phyloP scores from a whole-genome alignment of 2,113 vertebrate genomes.

The Planiliza haematocheilus region DNA sequence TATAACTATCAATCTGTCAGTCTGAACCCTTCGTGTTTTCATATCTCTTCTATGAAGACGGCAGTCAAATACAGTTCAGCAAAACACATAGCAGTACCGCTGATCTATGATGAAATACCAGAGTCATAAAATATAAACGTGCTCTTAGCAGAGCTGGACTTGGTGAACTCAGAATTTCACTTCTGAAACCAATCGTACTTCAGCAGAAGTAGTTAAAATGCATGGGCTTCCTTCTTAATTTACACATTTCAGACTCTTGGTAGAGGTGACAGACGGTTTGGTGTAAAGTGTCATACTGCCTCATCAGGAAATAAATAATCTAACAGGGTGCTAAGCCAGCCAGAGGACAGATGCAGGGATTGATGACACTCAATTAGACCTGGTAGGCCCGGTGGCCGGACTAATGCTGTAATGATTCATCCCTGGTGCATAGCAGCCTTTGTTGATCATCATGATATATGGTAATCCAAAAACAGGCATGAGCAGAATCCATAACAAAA shows the following conservation, averaged over 20 bases:
- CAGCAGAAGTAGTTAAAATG: conserved; percentile 6
- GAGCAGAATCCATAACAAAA: conserved; percentile 72
- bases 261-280: conserved; percentile 58
- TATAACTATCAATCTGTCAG: too few relatives aligned
- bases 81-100: not conserved
- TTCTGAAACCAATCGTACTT: not conserved
- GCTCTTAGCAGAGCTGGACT: not conserved
- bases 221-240: conserved; percentile 35
- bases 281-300: conserved; percentile 54
- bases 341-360: conserved; percentile 66
- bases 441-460: conserved; percentile 77
- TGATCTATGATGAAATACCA: conserved; percentile 13
- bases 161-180: not conserved
- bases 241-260: conserved; percentile 39
- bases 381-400: conserved; percentile 53
- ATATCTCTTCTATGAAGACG: not conserved
- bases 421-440: conserved; percentile 53
- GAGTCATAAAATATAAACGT: not conserved
- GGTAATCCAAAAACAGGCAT: conserved; percentile 72
- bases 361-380: conserved; percentile 75
- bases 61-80: not conserved
- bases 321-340: conserved; percentile 32
- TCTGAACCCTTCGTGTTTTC: not conserved
- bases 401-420: conserved; percentile 78
- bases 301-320: conserved; percentile 57